Conservation (phyloP, 2,113 vertebrate genomes). For the Periophthalmodon schlosseri region DNA sequence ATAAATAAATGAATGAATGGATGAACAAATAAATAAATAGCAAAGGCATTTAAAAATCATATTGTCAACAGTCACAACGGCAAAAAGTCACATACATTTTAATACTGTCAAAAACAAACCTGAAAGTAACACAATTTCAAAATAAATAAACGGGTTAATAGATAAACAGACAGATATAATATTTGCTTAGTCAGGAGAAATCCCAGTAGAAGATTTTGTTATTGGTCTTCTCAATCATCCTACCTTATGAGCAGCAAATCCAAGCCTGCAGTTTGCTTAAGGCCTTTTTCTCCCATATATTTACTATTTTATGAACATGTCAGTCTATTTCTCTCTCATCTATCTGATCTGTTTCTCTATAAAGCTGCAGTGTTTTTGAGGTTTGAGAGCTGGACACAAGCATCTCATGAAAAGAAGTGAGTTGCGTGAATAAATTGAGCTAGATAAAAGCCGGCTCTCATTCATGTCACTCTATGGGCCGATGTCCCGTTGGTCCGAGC, state of each 20-base stretch:
- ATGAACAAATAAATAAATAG: background rate
- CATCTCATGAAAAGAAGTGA: conserved; percentile 17
- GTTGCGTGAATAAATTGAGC: conserved; percentile 16
- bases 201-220: background rate
- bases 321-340: conserved; percentile 1
- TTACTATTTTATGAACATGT: background rate
- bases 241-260: conserved; percentile 21
- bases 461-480: conserved; percentile 46
- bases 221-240: background rate
- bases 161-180: background rate
- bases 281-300: background rate
- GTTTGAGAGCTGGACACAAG: conserved; percentile 13
- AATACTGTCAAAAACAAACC: too few relatives aligned
- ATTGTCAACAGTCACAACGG: too few relatives aligned
- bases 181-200: background rate
- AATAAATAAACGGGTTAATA: background rate
- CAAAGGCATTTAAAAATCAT: background rate
- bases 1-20: background rate
- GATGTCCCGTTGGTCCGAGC: conserved; percentile 16
- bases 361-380: conserved; percentile 18
- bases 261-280: conserved; percentile 11
- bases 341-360: conserved; percentile 7
- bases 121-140: too few relatives aligned
- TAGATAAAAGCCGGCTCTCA: conserved; percentile 42
- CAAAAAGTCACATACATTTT: too few relatives aligned